Evolutionary conservation across 2,113 vertebrate genomes (phyloP).

Genomic region (Antennarius striatus): DNA sequence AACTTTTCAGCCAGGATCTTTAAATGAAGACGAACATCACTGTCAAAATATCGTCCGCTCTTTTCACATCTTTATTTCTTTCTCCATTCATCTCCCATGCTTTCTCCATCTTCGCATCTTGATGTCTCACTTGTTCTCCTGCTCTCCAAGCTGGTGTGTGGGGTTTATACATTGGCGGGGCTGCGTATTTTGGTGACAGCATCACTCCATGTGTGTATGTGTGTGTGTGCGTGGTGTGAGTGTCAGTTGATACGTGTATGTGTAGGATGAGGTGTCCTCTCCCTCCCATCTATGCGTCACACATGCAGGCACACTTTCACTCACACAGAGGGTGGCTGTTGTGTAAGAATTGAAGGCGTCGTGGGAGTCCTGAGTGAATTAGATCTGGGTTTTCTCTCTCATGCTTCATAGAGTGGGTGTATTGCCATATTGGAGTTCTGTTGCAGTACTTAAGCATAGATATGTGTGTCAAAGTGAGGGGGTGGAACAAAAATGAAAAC

Average conservation of each 20-base stretch:
- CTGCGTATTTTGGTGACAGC: constrained; percentile 69
- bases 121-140: constrained; percentile 66
- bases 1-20: constrained; percentile 23
- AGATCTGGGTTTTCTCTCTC: constrained; percentile 63
- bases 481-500: constrained; percentile 43
- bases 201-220: constrained; percentile 43
- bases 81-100: constrained; percentile 33
- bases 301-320: constrained; percentile 62
- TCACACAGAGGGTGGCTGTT: constrained; percentile 69
- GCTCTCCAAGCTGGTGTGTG: constrained; percentile 58
- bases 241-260: constrained; percentile 62
- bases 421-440: constrained; percentile 49
- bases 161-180: constrained; percentile 69
- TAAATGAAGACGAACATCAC: constrained; percentile 34
- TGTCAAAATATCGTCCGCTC: constrained; percentile 26
- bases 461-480: constrained; percentile 36
- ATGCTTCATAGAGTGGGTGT: constrained; percentile 58
- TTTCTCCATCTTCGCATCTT: constrained; percentile 66
- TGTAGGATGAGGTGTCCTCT: constrained; percentile 76
- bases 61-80: constrained; percentile 36
- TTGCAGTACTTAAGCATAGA: constrained; percentile 41
- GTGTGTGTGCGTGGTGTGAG: constrained; percentile 42
- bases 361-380: constrained; percentile 71
- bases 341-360: constrained; percentile 70
- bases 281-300: constrained; percentile 72